These are phyloP conservation scores for Phenacoccus solenopsis DNA, from an alignment of 1,140 invertebrate species.

Conservation along the genomic window DNA sequence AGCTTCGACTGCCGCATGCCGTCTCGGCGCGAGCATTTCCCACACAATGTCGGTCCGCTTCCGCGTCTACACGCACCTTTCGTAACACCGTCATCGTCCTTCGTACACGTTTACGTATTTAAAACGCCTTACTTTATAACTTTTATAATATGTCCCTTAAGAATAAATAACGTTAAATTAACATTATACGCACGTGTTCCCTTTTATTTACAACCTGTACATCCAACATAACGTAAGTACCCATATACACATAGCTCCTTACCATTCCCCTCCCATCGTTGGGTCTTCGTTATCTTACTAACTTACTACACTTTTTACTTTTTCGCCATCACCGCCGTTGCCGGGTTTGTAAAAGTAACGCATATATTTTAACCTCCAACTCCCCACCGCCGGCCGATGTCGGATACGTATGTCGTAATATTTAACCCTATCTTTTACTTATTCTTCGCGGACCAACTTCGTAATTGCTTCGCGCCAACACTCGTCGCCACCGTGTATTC, in stretches of 20 bases:
- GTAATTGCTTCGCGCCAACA: background rate
- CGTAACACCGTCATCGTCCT: background rate
- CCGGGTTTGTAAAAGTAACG: constrained; percentile 6
- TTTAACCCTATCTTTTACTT: constrained; percentile 14
- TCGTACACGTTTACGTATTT: background rate
- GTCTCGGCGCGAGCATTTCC: too few species aligned
- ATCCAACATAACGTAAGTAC: constrained; percentile 5
- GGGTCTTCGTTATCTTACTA: background rate
- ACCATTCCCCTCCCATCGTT: too few species aligned
- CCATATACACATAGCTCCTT: background rate
- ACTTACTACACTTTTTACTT: constrained; percentile 4
- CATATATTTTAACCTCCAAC: background rate
- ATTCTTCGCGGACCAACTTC: constrained; percentile 12
- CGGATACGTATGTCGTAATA: constrained; percentile 13
- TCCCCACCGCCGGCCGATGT: background rate
- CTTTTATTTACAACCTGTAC: constrained; percentile 18
- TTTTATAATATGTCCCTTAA: constrained; percentile 18
- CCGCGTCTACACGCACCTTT: background rate
- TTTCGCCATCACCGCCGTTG: too few species aligned
- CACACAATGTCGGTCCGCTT: too few species aligned
- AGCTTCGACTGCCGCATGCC: too few species aligned
- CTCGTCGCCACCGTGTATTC: background rate
- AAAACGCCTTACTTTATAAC: constrained; percentile 11
- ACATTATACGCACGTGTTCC: constrained; percentile 16
- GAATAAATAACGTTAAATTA: constrained; percentile 18